Evolutionary conservation across 2,797 vertebrate species (phyloP).

Genomic region (Urosaurus nigricauda): DNA sequence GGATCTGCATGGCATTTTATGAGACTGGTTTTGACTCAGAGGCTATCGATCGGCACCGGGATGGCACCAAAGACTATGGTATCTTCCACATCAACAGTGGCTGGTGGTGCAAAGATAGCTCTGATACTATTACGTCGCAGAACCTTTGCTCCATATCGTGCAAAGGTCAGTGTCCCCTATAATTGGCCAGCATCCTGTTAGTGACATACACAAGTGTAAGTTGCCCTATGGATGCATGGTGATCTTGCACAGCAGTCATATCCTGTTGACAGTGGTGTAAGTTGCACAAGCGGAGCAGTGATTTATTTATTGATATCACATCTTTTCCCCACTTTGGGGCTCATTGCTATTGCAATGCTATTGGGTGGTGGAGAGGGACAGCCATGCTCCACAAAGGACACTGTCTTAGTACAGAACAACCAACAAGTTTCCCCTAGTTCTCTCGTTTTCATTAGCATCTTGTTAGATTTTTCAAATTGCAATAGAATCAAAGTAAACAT

Average conservation of each 20-base stretch:
- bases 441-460: too few relatives aligned
- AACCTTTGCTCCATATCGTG: constrained; percentile 76
- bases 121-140: not conserved
- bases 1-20: constrained; percentile 13
- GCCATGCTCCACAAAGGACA: not conserved
- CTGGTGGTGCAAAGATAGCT: constrained; percentile 77
- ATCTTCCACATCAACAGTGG: constrained; percentile 86
- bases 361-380: not conserved
- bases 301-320: too few relatives aligned
- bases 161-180: constrained; percentile 66
- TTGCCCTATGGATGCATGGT: not conserved
- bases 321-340: too few relatives aligned
- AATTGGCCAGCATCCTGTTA: not conserved
- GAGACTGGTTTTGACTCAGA: constrained; percentile 19
- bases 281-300: too few relatives aligned
- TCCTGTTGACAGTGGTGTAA: too few relatives aligned
- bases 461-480: not conserved
- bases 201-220: too few relatives aligned
- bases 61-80: constrained; percentile 73
- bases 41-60: not conserved
- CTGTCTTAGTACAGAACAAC: not conserved
- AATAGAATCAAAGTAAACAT: not conserved
- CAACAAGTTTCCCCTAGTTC: too few relatives aligned
- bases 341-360: too few relatives aligned
- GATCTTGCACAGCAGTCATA: too few relatives aligned